Percentiles rank a stretch among this genome's conserved stretches.
Conservation (phyloP, 2,888 invertebrate genomes). For the Agrenia bidenticulata region DNA sequence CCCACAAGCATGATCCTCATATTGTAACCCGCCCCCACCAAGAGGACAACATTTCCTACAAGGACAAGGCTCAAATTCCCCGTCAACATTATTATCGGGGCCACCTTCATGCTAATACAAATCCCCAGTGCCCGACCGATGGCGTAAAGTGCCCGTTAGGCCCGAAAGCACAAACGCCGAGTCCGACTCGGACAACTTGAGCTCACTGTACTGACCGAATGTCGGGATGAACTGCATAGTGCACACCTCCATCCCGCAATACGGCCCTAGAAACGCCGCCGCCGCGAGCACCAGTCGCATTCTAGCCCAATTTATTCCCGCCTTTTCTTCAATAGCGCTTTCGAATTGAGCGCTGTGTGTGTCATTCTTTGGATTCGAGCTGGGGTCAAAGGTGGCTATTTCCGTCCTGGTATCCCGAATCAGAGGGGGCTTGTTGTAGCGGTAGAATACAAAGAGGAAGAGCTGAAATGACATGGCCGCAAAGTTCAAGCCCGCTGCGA, state of each 20-base stretch:
- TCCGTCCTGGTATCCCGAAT: not conserved
- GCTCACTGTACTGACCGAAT: conserved; percentile 41
- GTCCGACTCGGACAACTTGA: conserved; percentile 32
- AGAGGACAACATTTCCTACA: conserved; percentile 21
- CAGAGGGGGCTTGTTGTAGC: conserved; percentile 27
- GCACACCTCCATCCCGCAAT: conserved; percentile 42
- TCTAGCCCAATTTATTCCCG: conserved; percentile 6
- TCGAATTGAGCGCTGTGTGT: too few relatives aligned
- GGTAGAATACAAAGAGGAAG: conserved; percentile 28
- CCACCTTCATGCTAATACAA: conserved; percentile 29
- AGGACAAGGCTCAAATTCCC: conserved; percentile 24
- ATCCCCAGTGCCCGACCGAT: conserved; percentile 38
- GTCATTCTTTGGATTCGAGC: too few relatives aligned
- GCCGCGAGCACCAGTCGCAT: conserved; percentile 16
- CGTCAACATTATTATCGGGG: conserved; percentile 24
- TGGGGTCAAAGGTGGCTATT: too few relatives aligned
- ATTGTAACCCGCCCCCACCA: conserved; percentile 16
- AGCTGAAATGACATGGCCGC: conserved; percentile 6
- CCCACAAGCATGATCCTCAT: conserved; percentile 19
- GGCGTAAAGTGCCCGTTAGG: conserved; percentile 36
- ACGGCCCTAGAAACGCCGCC: conserved; percentile 18
- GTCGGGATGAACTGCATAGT: conserved; percentile 48
- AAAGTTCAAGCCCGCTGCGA: conserved; percentile 16
- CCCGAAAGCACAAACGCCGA: conserved; percentile 38
- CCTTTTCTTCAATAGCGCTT: too few relatives aligned